A percentile compares a stretch with the other conserved stretches of the same genome.
Conservation (phyloP, 2,113 vertebrate species). For the Sinocyclocheilus anshuiensis region DNA sequence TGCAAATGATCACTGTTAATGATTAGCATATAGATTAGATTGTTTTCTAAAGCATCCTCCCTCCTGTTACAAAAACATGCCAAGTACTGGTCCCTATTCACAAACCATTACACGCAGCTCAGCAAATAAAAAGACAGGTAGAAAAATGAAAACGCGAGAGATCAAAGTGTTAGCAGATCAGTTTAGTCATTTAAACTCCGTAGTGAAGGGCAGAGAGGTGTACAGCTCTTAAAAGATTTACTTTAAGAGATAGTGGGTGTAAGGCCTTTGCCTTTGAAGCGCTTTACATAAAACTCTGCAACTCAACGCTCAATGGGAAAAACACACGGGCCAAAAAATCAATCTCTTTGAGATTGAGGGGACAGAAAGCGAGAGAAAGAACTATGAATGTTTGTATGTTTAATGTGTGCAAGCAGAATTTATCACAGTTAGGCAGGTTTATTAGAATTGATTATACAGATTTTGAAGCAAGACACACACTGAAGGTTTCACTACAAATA, state of each 20-base stretch:
- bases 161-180: constrained; percentile 5
- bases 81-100: background rate
- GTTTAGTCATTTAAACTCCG: constrained; percentile 29
- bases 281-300: constrained; percentile 4
- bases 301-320: background rate
- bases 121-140: background rate
- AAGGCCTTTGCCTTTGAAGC: background rate
- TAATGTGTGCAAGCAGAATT: background rate
- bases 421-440: constrained; percentile 6
- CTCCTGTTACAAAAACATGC: background rate
- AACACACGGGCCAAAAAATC: constrained; percentile 2
- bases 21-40: background rate
- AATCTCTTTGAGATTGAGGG: background rate
- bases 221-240: background rate
- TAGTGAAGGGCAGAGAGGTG: constrained; percentile 2
- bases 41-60: background rate
- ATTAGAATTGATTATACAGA: constrained; percentile 14
- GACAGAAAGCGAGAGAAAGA: background rate
- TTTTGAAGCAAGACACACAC: background rate
- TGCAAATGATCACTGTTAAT: background rate
- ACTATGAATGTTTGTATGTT: background rate
- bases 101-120: constrained; percentile 11
- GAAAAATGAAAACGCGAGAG: background rate
- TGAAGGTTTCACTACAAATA: constrained; percentile 9
- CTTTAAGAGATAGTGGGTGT: constrained; percentile 21